Conservation (phyloP, 2,888 invertebrate species). For the Eulithis testata region DNA sequence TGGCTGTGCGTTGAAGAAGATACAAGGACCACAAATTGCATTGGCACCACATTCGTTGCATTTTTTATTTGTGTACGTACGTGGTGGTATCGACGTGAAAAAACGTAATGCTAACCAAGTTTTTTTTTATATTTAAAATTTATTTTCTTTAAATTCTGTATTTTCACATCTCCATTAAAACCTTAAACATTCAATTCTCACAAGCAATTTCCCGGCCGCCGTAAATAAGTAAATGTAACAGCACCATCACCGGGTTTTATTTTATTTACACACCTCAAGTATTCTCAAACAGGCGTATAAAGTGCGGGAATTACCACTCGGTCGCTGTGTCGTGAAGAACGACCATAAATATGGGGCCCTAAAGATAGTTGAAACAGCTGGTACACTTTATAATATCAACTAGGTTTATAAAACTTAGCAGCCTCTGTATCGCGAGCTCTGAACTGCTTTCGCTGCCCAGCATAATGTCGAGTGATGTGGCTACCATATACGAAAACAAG, state of each 20-base stretch:
- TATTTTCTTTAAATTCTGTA: neutral
- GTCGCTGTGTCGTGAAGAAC: constrained; percentile 54
- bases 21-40: too few species aligned
- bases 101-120: too few species aligned
- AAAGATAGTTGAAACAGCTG: constrained; percentile 4
- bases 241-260: constrained; percentile 69
- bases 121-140: too few species aligned
- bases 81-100: too few species aligned
- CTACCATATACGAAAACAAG: too few species aligned
- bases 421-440: too few species aligned
- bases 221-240: constrained; percentile 68
- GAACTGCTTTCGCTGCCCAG: too few species aligned
- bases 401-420: too few species aligned
- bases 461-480: too few species aligned
- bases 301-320: constrained; percentile 70
- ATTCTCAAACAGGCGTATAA: constrained; percentile 65
- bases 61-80: too few species aligned
- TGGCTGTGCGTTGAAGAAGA: too few species aligned
- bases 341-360: constrained; percentile 52
- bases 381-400: neutral
- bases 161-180: constrained; percentile 20
- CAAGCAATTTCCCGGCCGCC: constrained; percentile 41
- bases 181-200: constrained; percentile 30
- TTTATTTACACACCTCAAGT: constrained; percentile 72
- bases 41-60: too few species aligned